These are phyloP conservation scores for Tragulus kanchil DNA, from an alignment of 2,113 vertebrate genomes.

Conservation along the genomic window DNA sequence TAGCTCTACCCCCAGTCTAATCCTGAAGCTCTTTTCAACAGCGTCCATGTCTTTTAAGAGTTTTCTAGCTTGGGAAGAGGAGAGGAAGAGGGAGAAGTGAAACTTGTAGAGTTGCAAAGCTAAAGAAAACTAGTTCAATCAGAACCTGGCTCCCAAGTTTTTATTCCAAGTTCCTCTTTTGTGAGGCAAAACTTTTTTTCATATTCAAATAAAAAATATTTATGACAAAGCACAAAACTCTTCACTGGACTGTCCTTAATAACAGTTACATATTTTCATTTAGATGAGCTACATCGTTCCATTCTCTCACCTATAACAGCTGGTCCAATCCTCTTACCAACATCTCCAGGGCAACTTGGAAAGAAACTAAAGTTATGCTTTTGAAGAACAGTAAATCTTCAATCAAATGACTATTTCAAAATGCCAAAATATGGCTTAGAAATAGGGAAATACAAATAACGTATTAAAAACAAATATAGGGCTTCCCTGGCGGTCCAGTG, in stretches of 20 bases:
- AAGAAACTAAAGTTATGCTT: background rate
- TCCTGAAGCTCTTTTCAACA: background rate
- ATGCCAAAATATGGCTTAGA: background rate
- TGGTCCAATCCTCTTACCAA: background rate
- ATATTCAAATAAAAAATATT: constrained; percentile 20
- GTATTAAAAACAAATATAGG: background rate
- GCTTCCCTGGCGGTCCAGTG: too few species aligned
- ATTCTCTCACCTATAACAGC: background rate
- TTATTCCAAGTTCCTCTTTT: constrained; percentile 56
- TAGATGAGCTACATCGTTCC: background rate
- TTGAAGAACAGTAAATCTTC: background rate
- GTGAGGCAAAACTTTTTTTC: background rate
- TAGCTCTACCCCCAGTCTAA: background rate
- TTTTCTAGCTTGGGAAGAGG: constrained; percentile 42
- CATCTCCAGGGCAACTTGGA: background rate
- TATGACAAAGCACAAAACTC: constrained; percentile 21
- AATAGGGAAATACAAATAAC: background rate
- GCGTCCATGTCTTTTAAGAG: background rate
- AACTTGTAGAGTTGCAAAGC: constrained; percentile 60
- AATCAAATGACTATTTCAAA: constrained; percentile 18
- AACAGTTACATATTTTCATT: background rate
- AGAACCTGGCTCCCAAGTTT: background rate
- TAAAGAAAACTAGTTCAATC: constrained; percentile 52
- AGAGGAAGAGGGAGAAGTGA: constrained; percentile 64
- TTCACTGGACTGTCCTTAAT: background rate